Evolutionary conservation across 2,113 vertebrate species (phyloP), one percentile per base, ranked within the genome.

Genomic region (Rhea pennata): DNA sequence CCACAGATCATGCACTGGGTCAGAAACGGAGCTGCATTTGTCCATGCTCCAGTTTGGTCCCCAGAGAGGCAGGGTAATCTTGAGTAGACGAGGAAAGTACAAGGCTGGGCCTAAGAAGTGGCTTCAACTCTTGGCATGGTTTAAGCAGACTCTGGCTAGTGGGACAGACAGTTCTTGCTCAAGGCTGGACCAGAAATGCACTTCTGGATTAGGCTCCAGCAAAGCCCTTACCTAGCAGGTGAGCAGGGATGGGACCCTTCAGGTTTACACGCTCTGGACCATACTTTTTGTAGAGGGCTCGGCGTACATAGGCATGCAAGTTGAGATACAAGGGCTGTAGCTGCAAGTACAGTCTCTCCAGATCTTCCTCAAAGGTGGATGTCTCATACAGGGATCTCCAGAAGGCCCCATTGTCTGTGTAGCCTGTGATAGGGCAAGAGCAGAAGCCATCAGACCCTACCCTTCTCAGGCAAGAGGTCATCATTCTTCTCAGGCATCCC

Each of bases 191-290:
- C 29, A 58, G 26, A 56, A 56, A 16, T 29, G 44, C 21, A 20
- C 21, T 22, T 8, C 13, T 15, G 21, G 21, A 31, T 21, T 33
- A 44, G 48, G 26, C 15, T 36, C 56, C n/a, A 15, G 36, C 46
- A 8, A 24, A 39, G 76, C 40, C 67, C 98, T 98, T 93, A 99
- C 99, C 99, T 48, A 99, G 97, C 79, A 99, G 97, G 67, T 99
- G 99, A 69, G 99, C 99, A 44, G 99, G 99, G 62, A 99, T 99
- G 61, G 99, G 99, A n/a, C 99, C 99, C 91, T 97, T 98, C 66
- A 99, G 98, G 97, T 99, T 99, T 93, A 99, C 95, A 85, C n/a
- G 40, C 15, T 98, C n/a, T 1, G 96, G 4, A 9, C 99, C 99
- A 1, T 99, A 99, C 21, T 98, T 99, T 27, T 97, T 99, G 91